Conservation (phyloP, 2,797 vertebrate genomes). For the Benthosema pterotum region DNA sequence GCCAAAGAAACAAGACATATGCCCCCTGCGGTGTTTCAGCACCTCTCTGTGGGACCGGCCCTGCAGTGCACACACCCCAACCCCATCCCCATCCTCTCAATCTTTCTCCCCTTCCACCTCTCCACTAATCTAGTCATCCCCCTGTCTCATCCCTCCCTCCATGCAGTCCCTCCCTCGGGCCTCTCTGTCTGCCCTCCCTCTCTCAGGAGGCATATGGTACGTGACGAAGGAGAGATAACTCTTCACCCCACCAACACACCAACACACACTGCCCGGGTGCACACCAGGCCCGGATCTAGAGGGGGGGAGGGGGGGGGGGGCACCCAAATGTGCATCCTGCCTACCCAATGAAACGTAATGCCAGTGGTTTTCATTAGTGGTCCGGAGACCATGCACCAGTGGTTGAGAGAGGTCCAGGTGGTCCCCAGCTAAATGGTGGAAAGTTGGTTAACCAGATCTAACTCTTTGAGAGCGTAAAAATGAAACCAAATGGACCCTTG, state of each 20-base stretch:
- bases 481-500: too few relatives aligned
- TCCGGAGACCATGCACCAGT: too few relatives aligned
- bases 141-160: neutral
- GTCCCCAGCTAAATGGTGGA: too few relatives aligned
- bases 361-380: too few relatives aligned
- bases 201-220: slow-evolving; percentile 42
- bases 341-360: too few relatives aligned
- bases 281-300: too few relatives aligned
- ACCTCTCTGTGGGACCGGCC: slow-evolving; percentile 37
- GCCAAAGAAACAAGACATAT: slow-evolving; percentile 74
- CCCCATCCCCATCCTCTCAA: slow-evolving; percentile 25
- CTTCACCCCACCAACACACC: too few relatives aligned
- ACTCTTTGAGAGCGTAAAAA: too few relatives aligned
- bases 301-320: too few relatives aligned
- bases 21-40: slow-evolving; percentile 50
- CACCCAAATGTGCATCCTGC: too few relatives aligned
- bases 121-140: slow-evolving; percentile 23
- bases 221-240: slow-evolving; percentile 39
- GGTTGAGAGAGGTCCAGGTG: too few relatives aligned
- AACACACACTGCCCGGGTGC: slow-evolving; percentile 36
- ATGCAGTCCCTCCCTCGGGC: neutral
- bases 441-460: too few relatives aligned
- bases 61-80: slow-evolving; percentile 45
- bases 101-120: slow-evolving; percentile 48
- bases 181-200: slow-evolving; percentile 18